Evolutionary conservation across 2,888 invertebrate species (phyloP), one percentile per base, ranked within the genome.

Genomic region (Amphipyra berbera): DNA sequence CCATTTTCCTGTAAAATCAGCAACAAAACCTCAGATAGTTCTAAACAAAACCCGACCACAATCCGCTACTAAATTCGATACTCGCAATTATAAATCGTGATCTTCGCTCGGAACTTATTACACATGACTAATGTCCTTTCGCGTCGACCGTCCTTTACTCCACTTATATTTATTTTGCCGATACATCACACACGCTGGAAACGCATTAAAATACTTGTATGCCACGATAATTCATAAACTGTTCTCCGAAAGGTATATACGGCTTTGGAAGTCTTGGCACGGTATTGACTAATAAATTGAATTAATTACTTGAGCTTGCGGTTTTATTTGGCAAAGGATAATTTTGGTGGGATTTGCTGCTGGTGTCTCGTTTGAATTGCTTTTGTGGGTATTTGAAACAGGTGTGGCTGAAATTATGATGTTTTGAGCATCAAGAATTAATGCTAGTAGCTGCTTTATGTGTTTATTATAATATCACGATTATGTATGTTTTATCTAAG

Each of bases 171-270:
- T 84, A 85, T 85, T 83, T 73, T 63, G 58, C 56, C 83, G 76
- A 90, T 91, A 78, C 80, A 90, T 92, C 91, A 90, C 84, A 70
- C 76, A 61, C 53, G 78, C 75, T 70, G 78, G 69, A 76, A 82
- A 78, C 79, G 83, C 90, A 91, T 92, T 91, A 90, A 91, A 92
- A 92, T 92, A 88, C 85, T 92, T 90, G 81, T 82, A 72, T 82
- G 88, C 82, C 88, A 88, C 83, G 60, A 88, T 90, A 84, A 86
- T 82, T 89, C 88, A 89, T 88, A 83, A 73, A 83, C 74, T 58
- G 66, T 78, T 78, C 77, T 72, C 66, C 64, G 78, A 78, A 80
- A 65, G 56, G 64, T 74, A 68, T 67, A 74, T 74, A 61, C 66
- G 61, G 66, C 50, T 68, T 61, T 76, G 80, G 71, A 77, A 76